Percentiles rank a stretch among this genome's conserved stretches.
These are phyloP conservation scores for Cremastinae sp. DNA, from an alignment of 2,888 invertebrate species.

Conservation along the genomic window DNA sequence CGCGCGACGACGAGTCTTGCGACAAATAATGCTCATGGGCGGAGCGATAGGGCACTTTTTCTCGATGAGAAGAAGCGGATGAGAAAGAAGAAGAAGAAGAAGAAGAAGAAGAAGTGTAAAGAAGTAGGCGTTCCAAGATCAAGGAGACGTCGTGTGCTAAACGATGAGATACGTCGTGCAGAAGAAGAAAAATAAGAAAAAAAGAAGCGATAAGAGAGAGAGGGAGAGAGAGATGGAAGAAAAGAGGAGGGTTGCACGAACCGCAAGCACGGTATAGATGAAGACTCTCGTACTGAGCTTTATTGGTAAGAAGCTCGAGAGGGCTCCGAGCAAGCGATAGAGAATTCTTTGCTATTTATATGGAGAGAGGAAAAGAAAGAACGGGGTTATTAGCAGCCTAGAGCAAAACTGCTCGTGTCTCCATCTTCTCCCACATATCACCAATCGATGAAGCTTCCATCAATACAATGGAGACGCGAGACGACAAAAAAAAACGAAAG, in stretches of 20 bases:
- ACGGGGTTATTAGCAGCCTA: slow-evolving; percentile 62
- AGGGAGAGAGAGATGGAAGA: slow-evolving; percentile 23
- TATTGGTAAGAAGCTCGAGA: slow-evolving; percentile 34
- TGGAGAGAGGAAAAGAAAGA: background rate
- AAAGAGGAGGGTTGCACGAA: slow-evolving; percentile 43
- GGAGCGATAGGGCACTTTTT: background rate
- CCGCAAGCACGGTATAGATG: slow-evolving; percentile 34
- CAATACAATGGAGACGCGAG: slow-evolving; percentile 51
- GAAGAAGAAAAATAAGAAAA: slow-evolving; percentile 12
- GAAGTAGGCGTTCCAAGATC: slow-evolving; percentile 14
- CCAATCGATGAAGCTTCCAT: slow-evolving; percentile 55
- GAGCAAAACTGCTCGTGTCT: slow-evolving; percentile 40
- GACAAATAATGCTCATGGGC: slow-evolving; percentile 6
- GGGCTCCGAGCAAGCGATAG: slow-evolving; percentile 49
- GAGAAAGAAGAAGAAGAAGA: background rate
- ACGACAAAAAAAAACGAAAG: slow-evolving; percentile 8
- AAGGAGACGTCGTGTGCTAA: slow-evolving; percentile 17
- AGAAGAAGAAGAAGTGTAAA: slow-evolving; percentile 33
- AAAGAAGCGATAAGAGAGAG: background rate
- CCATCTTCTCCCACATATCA: slow-evolving; percentile 35
- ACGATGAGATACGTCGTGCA: slow-evolving; percentile 17
- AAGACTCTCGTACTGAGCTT: slow-evolving; percentile 38
- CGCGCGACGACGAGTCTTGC: background rate
- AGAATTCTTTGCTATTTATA: slow-evolving; percentile 59
- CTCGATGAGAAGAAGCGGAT: background rate